phyloP scores from a whole-genome alignment of 2,888 invertebrate genomes.

The Pterostichus madidus region DNA sequence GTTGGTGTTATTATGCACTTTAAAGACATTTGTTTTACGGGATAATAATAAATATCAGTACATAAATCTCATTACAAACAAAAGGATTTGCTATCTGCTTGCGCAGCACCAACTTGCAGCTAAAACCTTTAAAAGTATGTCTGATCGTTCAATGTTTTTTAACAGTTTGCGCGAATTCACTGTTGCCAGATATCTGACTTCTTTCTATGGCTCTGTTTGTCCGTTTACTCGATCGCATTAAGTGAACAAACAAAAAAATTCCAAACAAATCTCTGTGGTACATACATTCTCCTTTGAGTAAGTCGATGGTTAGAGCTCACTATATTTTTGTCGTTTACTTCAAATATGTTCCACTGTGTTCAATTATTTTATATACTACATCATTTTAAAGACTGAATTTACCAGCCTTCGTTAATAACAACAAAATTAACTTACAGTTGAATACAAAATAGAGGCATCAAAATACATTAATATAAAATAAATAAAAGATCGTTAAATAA shows the following conservation, averaged over 20 bases:
- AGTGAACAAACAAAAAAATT: constrained; percentile 12
- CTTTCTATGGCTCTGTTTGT: background rate
- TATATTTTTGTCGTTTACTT: background rate
- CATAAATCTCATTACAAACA: constrained; percentile 22
- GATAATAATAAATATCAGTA: constrained; percentile 38
- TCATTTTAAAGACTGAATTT: background rate
- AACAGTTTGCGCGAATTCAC: constrained; percentile 1
- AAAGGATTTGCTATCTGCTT: constrained; percentile 6
- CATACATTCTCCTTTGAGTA: constrained; percentile 9
- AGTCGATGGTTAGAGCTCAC: background rate
- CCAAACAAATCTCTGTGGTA: constrained; percentile 17
- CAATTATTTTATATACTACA: background rate
- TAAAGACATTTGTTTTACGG: constrained; percentile 28
- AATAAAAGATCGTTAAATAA: too few relatives aligned
- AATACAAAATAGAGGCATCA: too few relatives aligned
- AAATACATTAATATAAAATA: too few relatives aligned
- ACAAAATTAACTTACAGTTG: too few relatives aligned
- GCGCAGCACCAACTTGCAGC: background rate
- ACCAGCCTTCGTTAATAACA: too few relatives aligned
- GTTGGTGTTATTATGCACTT: constrained; percentile 31
- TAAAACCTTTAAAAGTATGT: constrained; percentile 12
- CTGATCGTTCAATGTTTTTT: constrained; percentile 28
- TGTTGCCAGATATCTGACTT: constrained; percentile 9
- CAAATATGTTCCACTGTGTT: background rate
- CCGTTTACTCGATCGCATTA: constrained; percentile 16